phyloP scores from a whole-genome alignment of 2,113 vertebrate genomes.

The Epinephelus moara region DNA sequence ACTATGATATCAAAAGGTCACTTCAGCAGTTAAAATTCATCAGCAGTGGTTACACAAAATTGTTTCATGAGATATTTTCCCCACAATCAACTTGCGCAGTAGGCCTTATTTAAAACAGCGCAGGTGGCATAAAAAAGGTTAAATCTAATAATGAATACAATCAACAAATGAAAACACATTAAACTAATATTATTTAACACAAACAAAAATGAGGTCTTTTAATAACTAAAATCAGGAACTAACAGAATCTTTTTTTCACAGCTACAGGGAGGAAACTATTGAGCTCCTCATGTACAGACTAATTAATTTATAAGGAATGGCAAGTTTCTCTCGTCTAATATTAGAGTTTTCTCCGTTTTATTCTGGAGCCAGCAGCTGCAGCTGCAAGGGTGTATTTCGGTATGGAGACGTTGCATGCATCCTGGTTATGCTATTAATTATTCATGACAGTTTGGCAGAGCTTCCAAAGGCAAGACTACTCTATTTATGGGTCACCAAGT shows the following conservation, averaged over 20 bases:
- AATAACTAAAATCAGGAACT: background rate
- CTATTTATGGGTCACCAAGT: background rate
- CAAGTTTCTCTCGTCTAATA: background rate
- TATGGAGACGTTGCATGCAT: background rate
- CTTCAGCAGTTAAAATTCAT: no score
- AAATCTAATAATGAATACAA: background rate
- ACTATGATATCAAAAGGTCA: no score
- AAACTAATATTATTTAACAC: background rate
- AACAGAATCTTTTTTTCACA: background rate
- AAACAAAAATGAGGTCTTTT: background rate
- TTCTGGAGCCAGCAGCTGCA: background rate
- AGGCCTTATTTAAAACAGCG: no score
- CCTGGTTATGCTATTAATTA: background rate
- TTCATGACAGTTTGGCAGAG: background rate
- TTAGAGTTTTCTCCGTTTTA: background rate
- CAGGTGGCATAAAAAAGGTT: no score
- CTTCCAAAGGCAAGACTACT: background rate
- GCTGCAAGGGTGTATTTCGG: background rate
- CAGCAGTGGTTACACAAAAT: no score
- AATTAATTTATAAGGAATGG: constrained; percentile 8
- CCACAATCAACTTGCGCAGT: no score
- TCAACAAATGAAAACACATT: background rate
- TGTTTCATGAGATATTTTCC: no score
- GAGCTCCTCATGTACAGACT: background rate
- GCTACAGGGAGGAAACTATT: background rate